A percentile compares a stretch with the other conserved stretches of the same genome.
Evolutionary conservation across 2,888 invertebrate genomes (phyloP).

Genomic region (Drosophila incognita): DNA sequence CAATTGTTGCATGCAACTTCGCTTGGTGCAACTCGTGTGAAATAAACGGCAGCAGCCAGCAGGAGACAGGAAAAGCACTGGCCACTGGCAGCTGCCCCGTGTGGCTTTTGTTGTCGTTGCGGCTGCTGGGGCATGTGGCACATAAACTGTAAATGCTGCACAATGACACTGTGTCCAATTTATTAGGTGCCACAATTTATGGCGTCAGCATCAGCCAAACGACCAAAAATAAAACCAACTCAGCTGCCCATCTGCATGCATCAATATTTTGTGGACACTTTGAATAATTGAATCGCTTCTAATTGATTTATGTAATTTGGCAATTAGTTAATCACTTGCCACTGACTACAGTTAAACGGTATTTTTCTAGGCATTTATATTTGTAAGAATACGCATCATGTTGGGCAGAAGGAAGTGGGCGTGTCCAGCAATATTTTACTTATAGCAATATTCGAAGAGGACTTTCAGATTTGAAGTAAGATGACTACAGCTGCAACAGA

Average conservation of each 20-base stretch:
- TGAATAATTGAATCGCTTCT: constrained; percentile 30
- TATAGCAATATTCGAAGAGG: not conserved
- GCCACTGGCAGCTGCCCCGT: constrained; percentile 20
- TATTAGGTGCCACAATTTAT: constrained; percentile 80
- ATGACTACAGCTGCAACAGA: too few relatives aligned
- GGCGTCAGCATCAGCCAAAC: constrained; percentile 37
- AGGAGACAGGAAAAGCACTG: constrained; percentile 32
- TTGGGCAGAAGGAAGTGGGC: too few relatives aligned
- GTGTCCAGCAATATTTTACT: not conserved
- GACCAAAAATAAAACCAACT: constrained; percentile 25
- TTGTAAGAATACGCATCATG: not conserved
- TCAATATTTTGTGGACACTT: constrained; percentile 24
- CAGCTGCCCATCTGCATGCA: not conserved
- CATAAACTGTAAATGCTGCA: constrained; percentile 80
- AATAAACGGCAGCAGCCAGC: constrained; percentile 22
- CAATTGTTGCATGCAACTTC: constrained; percentile 72
- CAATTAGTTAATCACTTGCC: not conserved
- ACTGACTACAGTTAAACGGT: not conserved
- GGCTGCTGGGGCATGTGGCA: constrained; percentile 14
- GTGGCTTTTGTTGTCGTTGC: constrained; percentile 13
- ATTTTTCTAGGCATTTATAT: not conserved
- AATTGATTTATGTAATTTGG: constrained; percentile 1
- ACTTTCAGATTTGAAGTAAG: not conserved
- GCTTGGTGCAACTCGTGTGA: constrained; percentile 30
- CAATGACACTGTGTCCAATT: constrained; percentile 81